Percentiles rank a stretch among this genome's conserved stretches.
These are phyloP conservation scores for Odocoileus virginianus DNA, from an alignment of 2,113 vertebrate species.

Conservation along the genomic window DNA sequence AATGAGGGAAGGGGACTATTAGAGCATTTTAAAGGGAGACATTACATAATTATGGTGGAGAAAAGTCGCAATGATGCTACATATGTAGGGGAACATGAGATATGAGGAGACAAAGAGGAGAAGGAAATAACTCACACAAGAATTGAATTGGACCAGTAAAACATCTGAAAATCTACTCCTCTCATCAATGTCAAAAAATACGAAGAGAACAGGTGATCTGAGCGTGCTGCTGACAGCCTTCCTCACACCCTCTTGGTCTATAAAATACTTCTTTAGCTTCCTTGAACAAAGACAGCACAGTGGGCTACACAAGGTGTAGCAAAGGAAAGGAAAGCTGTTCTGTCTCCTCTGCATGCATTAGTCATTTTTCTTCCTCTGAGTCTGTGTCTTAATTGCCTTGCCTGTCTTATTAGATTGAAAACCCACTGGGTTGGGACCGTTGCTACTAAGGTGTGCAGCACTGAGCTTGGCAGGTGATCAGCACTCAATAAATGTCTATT, in stretches of 20 bases:
- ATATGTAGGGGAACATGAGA: not conserved
- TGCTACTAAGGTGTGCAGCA: conserved; percentile 44
- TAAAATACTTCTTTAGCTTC: conserved; percentile 64
- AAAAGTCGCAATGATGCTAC: not conserved
- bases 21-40: not conserved
- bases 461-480: conserved; percentile 73
- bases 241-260: conserved; percentile 58
- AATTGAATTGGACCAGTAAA: not conserved
- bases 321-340: conserved; percentile 45
- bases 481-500: conserved; percentile 75
- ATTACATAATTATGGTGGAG: not conserved
- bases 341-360: conserved; percentile 58
- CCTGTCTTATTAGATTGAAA: conserved; percentile 76
- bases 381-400: conserved; percentile 74
- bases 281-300: conserved; percentile 62
- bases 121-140: conserved; percentile 32
- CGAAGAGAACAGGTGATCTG: conserved; percentile 58
- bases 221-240: conserved; percentile 55
- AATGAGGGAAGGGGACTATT: not conserved
- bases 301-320: conserved; percentile 54
- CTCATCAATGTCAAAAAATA: conserved; percentile 62
- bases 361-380: conserved; percentile 58
- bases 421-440: conserved; percentile 66
- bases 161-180: conserved; percentile 46
- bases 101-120: conserved; percentile 14